These are phyloP conservation scores for Acrossocheilus wenchowensis DNA, from an alignment of 2,797 vertebrate species.

Conservation along the genomic window DNA sequence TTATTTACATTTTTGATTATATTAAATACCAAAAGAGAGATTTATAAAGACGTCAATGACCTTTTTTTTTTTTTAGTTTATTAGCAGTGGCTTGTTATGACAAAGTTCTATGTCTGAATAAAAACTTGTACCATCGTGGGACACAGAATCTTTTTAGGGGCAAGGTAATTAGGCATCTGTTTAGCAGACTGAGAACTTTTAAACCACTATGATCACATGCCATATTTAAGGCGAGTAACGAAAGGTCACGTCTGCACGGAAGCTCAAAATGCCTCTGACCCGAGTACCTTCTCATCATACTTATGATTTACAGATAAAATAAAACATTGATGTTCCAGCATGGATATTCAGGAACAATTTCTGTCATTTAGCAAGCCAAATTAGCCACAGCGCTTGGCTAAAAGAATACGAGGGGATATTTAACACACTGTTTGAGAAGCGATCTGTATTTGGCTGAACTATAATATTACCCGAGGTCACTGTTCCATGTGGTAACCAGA, in stretches of 20 bases:
- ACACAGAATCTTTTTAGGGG: neutral
- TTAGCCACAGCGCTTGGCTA: slow-evolving; percentile 5
- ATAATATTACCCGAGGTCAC: slow-evolving; percentile 48
- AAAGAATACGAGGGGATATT: slow-evolving; percentile 27
- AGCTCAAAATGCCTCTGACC: neutral
- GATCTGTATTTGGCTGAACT: slow-evolving; percentile 41
- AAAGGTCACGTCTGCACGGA: slow-evolving; percentile 9
- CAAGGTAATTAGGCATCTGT: neutral
- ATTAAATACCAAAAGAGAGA: neutral
- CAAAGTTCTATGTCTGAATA: neutral
- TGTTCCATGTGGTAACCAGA: slow-evolving; percentile 53
- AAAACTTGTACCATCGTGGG: neutral
- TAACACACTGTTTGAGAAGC: slow-evolving; percentile 18
- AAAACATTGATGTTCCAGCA: neutral
- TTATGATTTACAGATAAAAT: neutral
- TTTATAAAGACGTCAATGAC: neutral
- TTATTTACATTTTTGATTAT: neutral
- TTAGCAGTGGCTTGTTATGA: neutral
- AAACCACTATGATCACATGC: neutral
- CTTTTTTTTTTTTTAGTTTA: neutral
- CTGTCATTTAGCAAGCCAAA: slow-evolving; percentile 5
- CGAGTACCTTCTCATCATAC: neutral
- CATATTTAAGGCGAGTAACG: neutral
- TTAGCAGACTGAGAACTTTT: slow-evolving; percentile 7
- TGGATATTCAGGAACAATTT: slow-evolving; percentile 16